Conservation (phyloP, 2,797 vertebrate genomes). For the Lagorchestes hirsutus region DNA sequence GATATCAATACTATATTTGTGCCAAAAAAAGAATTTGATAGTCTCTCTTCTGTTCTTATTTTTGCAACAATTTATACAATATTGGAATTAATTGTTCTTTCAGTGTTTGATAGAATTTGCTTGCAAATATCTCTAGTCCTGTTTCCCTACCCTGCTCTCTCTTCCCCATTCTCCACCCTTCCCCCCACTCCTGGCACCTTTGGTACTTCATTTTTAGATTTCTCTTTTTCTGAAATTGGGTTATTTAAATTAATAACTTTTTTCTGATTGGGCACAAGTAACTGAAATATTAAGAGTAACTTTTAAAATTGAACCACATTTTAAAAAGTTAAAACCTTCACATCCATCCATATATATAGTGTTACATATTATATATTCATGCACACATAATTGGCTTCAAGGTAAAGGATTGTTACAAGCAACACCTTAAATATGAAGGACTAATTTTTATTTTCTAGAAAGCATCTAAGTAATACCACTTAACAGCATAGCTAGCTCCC, state of each 20-base stretch:
- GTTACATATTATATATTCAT: not conserved
- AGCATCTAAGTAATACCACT: constrained; percentile 74
- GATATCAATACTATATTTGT: not conserved
- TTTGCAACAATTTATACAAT: not conserved
- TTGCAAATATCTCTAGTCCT: not conserved
- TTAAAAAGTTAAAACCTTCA: not conserved
- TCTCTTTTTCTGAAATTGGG: not conserved
- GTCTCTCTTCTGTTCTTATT: not conserved
- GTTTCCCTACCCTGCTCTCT: not conserved
- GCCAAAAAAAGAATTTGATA: not conserved
- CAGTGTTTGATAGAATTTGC: not conserved
- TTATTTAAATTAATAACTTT: constrained; percentile 40
- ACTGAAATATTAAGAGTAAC: constrained; percentile 44
- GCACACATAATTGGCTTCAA: not conserved
- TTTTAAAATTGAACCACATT: not conserved
- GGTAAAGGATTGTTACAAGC: constrained; percentile 4
- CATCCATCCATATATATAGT: not conserved
- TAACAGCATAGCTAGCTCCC: constrained; percentile 72
- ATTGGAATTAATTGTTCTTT: not conserved
- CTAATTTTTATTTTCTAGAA: constrained; percentile 67
- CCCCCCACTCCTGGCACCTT: not conserved
- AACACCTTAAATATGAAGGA: constrained; percentile 72
- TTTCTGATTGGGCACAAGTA: constrained; percentile 55
- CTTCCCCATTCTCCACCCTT: no score
- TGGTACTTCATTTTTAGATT: not conserved